Conservation (phyloP, 1,140 invertebrate species). For the Euborellia annulipes region DNA sequence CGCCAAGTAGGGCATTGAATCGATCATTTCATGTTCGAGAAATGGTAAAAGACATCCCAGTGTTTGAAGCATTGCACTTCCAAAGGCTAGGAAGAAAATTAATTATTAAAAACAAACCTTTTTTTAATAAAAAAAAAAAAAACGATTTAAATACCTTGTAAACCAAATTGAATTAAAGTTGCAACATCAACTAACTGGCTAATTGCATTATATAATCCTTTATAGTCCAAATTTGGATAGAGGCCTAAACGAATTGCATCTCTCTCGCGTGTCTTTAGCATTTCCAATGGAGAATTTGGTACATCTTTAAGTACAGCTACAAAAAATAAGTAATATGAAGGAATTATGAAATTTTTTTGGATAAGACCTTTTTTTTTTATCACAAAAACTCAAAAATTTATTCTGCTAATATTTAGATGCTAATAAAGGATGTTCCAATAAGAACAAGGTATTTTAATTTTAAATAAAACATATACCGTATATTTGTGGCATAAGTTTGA, state of each 20-base stretch:
- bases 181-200: constrained; percentile 70
- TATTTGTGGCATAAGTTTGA: too few species aligned
- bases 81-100: constrained; percentile 55
- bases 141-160: constrained; percentile 43
- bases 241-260: constrained; percentile 72
- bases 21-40: constrained; percentile 87
- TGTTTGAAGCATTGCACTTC: constrained; percentile 76
- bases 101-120: neutral
- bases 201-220: constrained; percentile 74
- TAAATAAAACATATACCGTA: too few species aligned
- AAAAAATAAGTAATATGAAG: constrained; percentile 16
- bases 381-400: too few species aligned
- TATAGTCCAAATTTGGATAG: constrained; percentile 91
- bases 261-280: constrained; percentile 70
- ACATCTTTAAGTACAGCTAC: constrained; percentile 89
- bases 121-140: neutral
- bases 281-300: constrained; percentile 72
- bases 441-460: too few species aligned
- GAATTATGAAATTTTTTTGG: too few species aligned
- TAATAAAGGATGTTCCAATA: too few species aligned
- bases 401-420: too few species aligned
- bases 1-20: constrained; percentile 85
- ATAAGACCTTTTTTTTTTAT: too few species aligned
- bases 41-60: constrained; percentile 88
- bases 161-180: constrained; percentile 64